Conservation (phyloP, 2,888 invertebrate species). For the Apantesis nais region DNA sequence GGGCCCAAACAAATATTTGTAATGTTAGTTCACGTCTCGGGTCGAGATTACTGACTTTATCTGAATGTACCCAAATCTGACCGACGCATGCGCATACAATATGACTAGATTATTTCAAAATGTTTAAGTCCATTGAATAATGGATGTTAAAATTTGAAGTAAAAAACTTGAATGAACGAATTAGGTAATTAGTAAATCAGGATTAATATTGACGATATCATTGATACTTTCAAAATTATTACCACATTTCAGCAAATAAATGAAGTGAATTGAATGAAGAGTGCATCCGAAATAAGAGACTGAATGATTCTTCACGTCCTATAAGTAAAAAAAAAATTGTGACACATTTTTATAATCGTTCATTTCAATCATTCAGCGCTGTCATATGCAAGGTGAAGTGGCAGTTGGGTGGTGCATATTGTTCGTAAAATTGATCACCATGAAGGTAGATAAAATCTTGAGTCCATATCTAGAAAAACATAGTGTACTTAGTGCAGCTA, state of each 20-base stretch:
- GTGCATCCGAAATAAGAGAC: background rate
- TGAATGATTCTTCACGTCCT: background rate
- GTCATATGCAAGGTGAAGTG: too few species aligned
- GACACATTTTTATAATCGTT: too few species aligned
- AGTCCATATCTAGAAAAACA: too few species aligned
- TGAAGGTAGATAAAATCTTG: too few species aligned
- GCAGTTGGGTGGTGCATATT: too few species aligned
- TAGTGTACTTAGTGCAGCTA: too few species aligned
- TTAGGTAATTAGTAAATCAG: background rate
- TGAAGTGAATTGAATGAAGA: background rate
- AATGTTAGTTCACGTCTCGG: slow-evolving; percentile 62
- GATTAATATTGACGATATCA: background rate
- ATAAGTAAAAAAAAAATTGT: too few species aligned
- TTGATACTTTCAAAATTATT: background rate
- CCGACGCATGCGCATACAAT: slow-evolving; percentile 52
- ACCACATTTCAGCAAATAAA: background rate
- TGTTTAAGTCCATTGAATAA: slow-evolving; percentile 34
- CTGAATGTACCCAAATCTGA: slow-evolving; percentile 72
- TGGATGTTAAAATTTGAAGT: background rate
- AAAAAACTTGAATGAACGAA: background rate
- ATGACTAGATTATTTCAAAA: slow-evolving; percentile 43
- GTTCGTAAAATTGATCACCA: too few species aligned
- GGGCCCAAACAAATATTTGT: slow-evolving; percentile 74
- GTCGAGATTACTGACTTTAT: slow-evolving; percentile 74
- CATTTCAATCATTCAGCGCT: too few species aligned